These are phyloP conservation scores for Drosophila teissieri DNA, from an alignment of 1,140 invertebrate genomes.

Conservation along the genomic window DNA sequence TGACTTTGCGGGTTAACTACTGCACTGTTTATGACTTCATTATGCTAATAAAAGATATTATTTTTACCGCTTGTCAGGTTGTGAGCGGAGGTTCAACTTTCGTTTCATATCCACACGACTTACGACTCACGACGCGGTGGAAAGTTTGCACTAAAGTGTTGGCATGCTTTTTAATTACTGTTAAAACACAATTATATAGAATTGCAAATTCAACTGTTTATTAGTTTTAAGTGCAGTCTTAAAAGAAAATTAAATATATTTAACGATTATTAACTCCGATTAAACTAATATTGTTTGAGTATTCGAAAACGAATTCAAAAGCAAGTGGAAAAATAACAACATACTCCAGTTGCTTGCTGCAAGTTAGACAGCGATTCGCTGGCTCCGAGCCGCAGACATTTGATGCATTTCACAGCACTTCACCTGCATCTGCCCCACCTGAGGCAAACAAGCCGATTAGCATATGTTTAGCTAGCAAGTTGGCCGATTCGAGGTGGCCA, in stretches of 20 bases:
- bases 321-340: neutral
- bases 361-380: neutral
- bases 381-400: conserved; percentile 26
- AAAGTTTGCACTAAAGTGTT: neutral
- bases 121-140: neutral
- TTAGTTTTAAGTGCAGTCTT: too few species aligned
- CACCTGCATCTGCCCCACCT: conserved; percentile 8
- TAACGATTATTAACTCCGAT: too few species aligned
- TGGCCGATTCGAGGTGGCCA: neutral
- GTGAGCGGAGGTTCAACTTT: neutral
- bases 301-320: neutral
- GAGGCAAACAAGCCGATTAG: conserved; percentile 72
- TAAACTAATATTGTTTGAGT: too few species aligned
- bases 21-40: conserved; percentile 80
- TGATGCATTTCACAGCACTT: conserved; percentile 39
- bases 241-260: too few species aligned
- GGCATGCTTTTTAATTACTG: neutral
- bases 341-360: neutral
- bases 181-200: neutral
- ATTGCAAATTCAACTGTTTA: too few species aligned
- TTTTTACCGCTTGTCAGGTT: conserved; percentile 46
- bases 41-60: conserved; percentile 79
- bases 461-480: conserved; percentile 60
- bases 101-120: neutral
- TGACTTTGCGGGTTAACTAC: conserved; percentile 74